phyloP scores from a whole-genome alignment of 53 echinoderm and acorn worm species.

The Henricia sp. region DNA sequence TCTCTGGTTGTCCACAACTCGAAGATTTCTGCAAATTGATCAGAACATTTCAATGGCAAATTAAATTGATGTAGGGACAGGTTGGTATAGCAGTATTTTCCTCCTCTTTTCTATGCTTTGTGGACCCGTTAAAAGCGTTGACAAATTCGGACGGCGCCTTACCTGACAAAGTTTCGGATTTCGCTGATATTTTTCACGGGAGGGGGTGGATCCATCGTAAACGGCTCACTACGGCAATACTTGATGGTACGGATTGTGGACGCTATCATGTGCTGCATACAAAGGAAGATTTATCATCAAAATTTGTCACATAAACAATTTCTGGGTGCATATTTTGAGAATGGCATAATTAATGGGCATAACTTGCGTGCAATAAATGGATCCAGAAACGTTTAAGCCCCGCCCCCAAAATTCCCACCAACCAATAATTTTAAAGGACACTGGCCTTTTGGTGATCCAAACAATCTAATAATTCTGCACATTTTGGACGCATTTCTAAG shows the following conservation, averaged over 20 bases:
- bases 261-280: conserved; percentile 90
- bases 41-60: background rate
- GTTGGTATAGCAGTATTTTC: too few species aligned
- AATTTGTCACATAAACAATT: too few species aligned
- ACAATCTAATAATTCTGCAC: too few species aligned
- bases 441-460: too few species aligned
- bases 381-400: too few species aligned
- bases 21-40: conserved; percentile 71
- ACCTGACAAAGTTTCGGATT: conserved; percentile 92
- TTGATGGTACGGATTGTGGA: conserved; percentile 94
- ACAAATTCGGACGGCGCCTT: conserved; percentile 9
- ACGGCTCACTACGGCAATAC: conserved; percentile 87
- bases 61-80: background rate
- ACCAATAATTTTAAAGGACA: too few species aligned
- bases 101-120: background rate
- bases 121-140: background rate
- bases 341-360: too few species aligned
- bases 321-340: too few species aligned
- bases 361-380: too few species aligned
- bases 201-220: conserved; percentile 77
- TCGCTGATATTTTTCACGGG: conserved; percentile 92
- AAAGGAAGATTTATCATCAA: background rate
- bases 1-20: conserved; percentile 94
- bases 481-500: too few species aligned
- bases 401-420: too few species aligned